Base-by-base conservation (phyloP, 2,797 vertebrate genomes). In the Trichosurus vulpecula region DNA sequence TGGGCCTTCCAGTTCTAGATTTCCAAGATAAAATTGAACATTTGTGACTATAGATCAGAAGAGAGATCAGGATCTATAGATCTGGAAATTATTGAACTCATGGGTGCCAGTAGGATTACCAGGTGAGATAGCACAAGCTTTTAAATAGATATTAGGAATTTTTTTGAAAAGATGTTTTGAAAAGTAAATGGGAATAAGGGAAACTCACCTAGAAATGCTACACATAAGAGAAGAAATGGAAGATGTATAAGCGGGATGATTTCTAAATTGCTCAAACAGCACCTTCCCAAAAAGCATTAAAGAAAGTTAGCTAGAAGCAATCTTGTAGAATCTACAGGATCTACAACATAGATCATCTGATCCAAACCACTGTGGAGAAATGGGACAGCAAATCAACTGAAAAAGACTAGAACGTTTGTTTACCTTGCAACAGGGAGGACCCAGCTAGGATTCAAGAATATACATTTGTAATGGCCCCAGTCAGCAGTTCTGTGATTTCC, bases 151-250 rank as follows among this genome's bases (percentile, higher is more conserved):
- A 22, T 16, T 58, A 31, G 10, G 29, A 16, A 58, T 30, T 30
- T 30, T 30, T 55, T 58, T 58, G 58, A 11, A 92, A 31, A 91
- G 19, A 93, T 94, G 92, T 92, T 56, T 35, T 90, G 54, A 58
- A 81, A 41, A 92, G 91, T 92, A 96, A 94, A 92, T 0, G 91
- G 90, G 93, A 93, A 52, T 52, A 91, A 57, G 58, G 57, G 10
- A 93, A 95, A 96, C 25, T 53, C 54, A 56, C 41, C 81, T 52
- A 52, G 93, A 95, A 95, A 92, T 19, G 93, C 93, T 96, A 94
- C 54, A 87, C 25, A 52, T 4, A 74, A 41, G 56, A 96, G 93
- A 91, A 54, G 29, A 57, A 56, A 55, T 11, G 12, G 47, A 51
- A 92, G 92, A 95, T 54, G 22, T 93, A 25, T 66, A 94, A 92